Base-by-base conservation (phyloP, 2,797 vertebrate genomes). In the Lagorchestes hirsutus region DNA sequence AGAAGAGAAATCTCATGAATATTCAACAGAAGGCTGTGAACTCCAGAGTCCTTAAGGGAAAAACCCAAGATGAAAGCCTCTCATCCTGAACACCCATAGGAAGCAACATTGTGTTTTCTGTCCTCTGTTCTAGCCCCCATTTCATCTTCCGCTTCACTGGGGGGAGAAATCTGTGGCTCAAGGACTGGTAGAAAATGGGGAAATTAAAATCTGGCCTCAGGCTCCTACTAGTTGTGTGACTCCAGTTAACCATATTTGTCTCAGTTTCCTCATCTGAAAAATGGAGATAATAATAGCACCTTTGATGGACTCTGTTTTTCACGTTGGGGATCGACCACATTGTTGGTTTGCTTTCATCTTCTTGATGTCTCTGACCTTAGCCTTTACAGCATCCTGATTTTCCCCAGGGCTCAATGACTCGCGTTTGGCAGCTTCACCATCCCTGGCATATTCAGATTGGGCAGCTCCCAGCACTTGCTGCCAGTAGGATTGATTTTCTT, bases 1-100 rank as follows among this genome's bases (percentile, higher is more conserved):
- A 28, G 54, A 55, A n/a, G 58, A 59, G 57, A 57, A 82, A 55
- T 90, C n/a, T 90, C 40, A 56, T 90, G 67, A 92, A 40, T 67
- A 55, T n/a, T 82, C 24, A 8, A 0, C 62, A 28, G 90, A 93
- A 55, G 82, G 40, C 55, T 18, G 13, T 8, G 46, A 91, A 50
- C 62, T 92, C 67, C 50, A 82, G 96, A 94, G 94, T 93, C n/a
- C n/a, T 82, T 24, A 82, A 95, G 46, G 92, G 40, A 82, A 27
- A 46, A 82, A 40, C 9, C 74, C 40, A 46, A 46, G 74, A 82
- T 92, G 82, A 91, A 9, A 55, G 46, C 90, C 10, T 11, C 67
- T 87, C 0, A 50, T 59, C 67, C 90, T 14, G 55, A 74, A 24
- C 55, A 12, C 91, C 50, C 92, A 0, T 1, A 56, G 92, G 93